These are phyloP conservation scores for Petrocephalus microphthalmus DNA, from an alignment of 2,113 vertebrate species.

Conservation along the genomic window DNA sequence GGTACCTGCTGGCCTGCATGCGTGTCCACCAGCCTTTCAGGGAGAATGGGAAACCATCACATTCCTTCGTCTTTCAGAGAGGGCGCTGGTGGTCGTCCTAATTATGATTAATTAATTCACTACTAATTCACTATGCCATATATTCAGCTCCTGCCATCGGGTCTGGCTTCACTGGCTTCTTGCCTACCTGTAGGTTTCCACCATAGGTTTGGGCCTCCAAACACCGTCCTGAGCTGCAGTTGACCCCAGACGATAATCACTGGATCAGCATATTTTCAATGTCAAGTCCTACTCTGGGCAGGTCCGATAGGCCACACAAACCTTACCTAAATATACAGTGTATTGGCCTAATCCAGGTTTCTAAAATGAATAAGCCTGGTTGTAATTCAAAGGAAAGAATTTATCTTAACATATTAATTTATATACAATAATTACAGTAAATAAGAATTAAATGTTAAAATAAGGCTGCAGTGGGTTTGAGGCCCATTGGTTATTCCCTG, in stretches of 20 bases:
- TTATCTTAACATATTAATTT: background rate
- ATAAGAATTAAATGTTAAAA: background rate
- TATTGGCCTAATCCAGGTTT: background rate
- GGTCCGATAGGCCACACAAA: background rate
- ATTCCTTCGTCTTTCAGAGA: too few relatives aligned
- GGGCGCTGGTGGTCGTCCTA: background rate
- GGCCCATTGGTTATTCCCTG: background rate
- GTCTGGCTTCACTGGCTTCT: background rate
- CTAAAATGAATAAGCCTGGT: background rate
- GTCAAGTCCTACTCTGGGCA: background rate
- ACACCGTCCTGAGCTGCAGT: background rate
- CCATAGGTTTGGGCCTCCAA: background rate
- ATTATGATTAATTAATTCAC: background rate
- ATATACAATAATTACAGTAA: background rate
- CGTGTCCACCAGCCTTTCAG: background rate
- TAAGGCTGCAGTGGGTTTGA: background rate
- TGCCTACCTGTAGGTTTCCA: background rate
- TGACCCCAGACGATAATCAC: background rate
- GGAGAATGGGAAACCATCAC: background rate
- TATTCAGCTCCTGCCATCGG: background rate
- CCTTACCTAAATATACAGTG: background rate
- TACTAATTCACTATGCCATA: too few relatives aligned
- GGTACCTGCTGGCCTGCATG: background rate
- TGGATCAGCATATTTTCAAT: background rate
- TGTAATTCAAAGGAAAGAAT: background rate